Evolutionary conservation across 2,797 vertebrate species (phyloP).

Genomic region (Lindbergichthys nudifrons): DNA sequence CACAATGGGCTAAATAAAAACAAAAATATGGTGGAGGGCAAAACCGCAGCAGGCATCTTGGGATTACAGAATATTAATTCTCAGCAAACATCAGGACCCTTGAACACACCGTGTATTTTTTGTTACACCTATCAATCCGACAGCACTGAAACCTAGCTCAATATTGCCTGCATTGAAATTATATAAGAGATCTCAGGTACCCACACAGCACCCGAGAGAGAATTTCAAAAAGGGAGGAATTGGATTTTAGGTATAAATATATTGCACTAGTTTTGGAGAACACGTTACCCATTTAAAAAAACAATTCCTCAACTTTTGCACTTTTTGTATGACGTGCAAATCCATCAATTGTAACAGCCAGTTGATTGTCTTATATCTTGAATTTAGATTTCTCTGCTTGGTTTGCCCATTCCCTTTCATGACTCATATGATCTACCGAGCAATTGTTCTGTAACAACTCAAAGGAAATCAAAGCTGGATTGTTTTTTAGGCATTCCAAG

Average conservation of each 20-base stretch:
- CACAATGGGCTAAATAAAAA: slow-evolving; percentile 25
- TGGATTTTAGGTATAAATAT: not conserved
- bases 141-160: not conserved
- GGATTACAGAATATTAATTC: slow-evolving; percentile 15
- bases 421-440: not conserved
- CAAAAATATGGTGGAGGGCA: slow-evolving; percentile 2
- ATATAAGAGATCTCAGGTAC: not conserved
- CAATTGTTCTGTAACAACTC: not conserved
- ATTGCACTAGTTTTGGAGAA: not conserved
- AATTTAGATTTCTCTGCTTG: not conserved
- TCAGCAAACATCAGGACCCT: slow-evolving; percentile 3
- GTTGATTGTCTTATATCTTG: not conserved
- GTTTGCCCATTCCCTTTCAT: not conserved
- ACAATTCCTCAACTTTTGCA: not conserved
- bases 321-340: not conserved
- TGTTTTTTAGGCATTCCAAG: not conserved
- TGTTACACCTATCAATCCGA: not conserved
- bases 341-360: not conserved
- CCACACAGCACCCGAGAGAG: slow-evolving; percentile 1
- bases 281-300: not conserved
- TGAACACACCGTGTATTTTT: slow-evolving; percentile 13
- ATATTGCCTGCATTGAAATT: not conserved
- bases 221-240: not conserved
- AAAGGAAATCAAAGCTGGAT: not conserved
- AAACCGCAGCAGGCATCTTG: slow-evolving; percentile 6